A percentile compares a stretch with the other conserved stretches of the same genome.
These are phyloP conservation scores for Acronicta leporina DNA, from an alignment of 2,888 invertebrate genomes.

Conservation along the genomic window DNA sequence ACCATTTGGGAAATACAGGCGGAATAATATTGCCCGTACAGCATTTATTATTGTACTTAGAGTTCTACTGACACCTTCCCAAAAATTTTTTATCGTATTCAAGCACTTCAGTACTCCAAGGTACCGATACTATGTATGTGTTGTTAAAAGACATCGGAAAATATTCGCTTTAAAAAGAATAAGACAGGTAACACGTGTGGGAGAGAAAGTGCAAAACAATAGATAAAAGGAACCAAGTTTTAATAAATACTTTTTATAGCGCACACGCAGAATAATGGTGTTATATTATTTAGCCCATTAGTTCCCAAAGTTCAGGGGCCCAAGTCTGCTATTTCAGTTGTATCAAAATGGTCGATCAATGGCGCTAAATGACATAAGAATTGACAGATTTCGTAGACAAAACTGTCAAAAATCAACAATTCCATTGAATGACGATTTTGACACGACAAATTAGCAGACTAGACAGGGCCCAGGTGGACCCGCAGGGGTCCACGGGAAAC, in stretches of 20 bases:
- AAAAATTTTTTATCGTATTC: constrained; percentile 10
- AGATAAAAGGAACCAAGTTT: constrained; percentile 24
- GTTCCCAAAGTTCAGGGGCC: too few relatives aligned
- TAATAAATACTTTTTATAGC: constrained; percentile 24
- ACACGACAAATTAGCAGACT: too few relatives aligned
- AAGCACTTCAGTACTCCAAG: constrained; percentile 4
- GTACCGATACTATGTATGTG: constrained; percentile 27
- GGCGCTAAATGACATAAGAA: too few relatives aligned
- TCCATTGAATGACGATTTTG: too few relatives aligned
- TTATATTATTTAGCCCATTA: neutral
- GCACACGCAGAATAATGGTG: constrained; percentile 9
- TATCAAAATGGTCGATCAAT: too few relatives aligned
- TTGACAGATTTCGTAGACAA: too few relatives aligned
- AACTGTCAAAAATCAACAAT: too few relatives aligned
- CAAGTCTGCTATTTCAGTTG: too few relatives aligned
- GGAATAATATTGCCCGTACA: too few relatives aligned
- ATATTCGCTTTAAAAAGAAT: constrained; percentile 29
- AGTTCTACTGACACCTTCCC: neutral
- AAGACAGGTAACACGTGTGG: constrained; percentile 32
- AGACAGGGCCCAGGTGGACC: too few relatives aligned
- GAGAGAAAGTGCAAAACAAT: constrained; percentile 58
- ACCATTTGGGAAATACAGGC: too few relatives aligned
- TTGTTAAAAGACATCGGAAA: constrained; percentile 33
- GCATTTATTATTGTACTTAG: neutral
- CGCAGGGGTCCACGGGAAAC: too few relatives aligned